These are phyloP conservation scores for Gymnothorax javanicus DNA, from an alignment of 2,797 vertebrate genomes.

Conservation along the genomic window DNA sequence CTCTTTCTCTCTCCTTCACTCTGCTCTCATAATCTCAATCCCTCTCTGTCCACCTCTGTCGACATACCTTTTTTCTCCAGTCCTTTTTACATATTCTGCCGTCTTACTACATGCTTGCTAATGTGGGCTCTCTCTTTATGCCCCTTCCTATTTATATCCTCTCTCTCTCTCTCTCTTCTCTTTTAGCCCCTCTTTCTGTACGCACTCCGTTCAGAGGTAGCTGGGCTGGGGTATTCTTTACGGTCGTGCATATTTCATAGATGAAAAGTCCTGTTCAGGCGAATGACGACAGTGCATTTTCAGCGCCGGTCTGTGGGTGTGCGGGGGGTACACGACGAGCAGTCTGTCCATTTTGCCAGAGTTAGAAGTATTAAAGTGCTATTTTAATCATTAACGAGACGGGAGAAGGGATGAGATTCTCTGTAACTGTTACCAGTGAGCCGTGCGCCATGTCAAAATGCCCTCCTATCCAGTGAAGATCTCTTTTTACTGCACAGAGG, in stretches of 20 bases:
- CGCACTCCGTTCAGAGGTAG: not conserved
- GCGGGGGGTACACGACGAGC: not conserved
- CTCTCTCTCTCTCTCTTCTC: not conserved
- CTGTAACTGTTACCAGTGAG: not conserved
- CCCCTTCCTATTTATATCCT: not conserved
- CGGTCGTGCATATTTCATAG: conserved; percentile 42
- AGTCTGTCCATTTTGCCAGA: not conserved
- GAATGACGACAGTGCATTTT: not conserved
- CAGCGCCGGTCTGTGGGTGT: not conserved
- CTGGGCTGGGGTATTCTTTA: conserved; percentile 41
- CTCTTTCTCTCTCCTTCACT: not conserved
- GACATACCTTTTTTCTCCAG: not conserved
- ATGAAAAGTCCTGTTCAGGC: not conserved
- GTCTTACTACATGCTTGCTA: not conserved
- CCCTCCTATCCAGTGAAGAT: not conserved
- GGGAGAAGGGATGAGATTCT: not conserved
- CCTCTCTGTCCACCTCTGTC: conserved; percentile 16
- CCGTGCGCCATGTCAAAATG: not conserved
- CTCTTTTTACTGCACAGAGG: not conserved
- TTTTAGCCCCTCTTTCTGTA: not conserved
- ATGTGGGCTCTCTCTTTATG: not conserved
- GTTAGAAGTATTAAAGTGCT: conserved; percentile 8
- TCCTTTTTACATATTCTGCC: not conserved
- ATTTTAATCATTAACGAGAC: conserved; percentile 27
- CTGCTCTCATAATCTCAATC: conserved; percentile 13